Conservation (phyloP, 2,797 vertebrate species). For the Melanogrammus aeglefinus region DNA sequence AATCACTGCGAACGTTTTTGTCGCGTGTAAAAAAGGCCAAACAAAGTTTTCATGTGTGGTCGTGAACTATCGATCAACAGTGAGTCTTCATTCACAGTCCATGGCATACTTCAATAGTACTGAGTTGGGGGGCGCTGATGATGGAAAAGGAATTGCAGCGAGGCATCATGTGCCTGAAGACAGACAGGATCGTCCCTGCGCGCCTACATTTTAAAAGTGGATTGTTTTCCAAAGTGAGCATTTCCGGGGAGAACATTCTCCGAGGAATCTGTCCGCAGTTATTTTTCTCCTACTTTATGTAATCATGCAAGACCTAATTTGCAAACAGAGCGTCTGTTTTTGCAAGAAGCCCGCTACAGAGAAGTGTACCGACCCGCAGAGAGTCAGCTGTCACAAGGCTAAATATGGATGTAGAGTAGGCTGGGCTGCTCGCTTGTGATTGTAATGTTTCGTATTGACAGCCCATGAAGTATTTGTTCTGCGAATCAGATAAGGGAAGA, state of each 20-base stretch:
- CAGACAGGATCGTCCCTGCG: background rate
- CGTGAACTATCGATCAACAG: background rate
- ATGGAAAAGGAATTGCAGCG: background rate
- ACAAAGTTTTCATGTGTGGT: background rate
- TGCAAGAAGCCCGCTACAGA: background rate
- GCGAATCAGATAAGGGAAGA: constrained; percentile 27
- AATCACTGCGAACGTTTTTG: no score
- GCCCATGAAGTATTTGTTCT: background rate
- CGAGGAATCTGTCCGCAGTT: background rate
- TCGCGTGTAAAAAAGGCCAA: no score
- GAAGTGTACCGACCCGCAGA: background rate
- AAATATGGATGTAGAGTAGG: constrained; percentile 24
- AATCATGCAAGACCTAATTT: background rate
- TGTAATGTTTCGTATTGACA: background rate
- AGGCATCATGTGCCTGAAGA: background rate
- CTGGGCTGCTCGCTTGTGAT: constrained; percentile 6
- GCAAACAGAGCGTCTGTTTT: background rate
- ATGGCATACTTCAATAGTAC: background rate
- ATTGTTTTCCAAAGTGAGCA: background rate
- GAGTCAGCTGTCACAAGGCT: constrained; percentile 48
- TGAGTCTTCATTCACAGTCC: background rate
- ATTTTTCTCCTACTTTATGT: background rate
- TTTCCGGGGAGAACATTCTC: background rate
- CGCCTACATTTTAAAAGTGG: background rate
- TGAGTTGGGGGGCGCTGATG: background rate